phyloP scores from a whole-genome alignment of 2,113 vertebrate genomes.

The Atractosteus spatula region DNA sequence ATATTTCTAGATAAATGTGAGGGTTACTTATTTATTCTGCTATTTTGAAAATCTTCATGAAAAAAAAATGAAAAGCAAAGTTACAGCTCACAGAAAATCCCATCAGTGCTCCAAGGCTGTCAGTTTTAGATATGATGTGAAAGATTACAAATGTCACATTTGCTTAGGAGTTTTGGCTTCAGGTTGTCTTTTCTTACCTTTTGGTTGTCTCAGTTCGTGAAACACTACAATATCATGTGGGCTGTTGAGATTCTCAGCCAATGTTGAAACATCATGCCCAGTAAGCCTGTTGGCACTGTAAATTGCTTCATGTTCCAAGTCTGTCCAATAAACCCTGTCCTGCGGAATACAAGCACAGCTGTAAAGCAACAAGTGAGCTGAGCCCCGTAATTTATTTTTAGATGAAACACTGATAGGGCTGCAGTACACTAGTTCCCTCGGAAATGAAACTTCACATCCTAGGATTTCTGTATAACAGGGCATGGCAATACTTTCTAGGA shows the following conservation, averaged over 20 bases:
- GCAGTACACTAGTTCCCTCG: neutral
- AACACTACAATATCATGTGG: conserved; percentile 93
- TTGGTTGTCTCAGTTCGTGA: conserved; percentile 90
- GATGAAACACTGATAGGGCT: neutral
- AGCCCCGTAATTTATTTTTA: too few species aligned
- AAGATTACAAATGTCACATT: conserved; percentile 2
- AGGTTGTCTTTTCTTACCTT: conserved; percentile 63
- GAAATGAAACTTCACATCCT: neutral
- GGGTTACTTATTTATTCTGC: too few species aligned
- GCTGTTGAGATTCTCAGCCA: conserved; percentile 92
- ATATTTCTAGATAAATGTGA: too few species aligned
- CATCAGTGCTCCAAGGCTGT: neutral
- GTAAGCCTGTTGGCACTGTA: conserved; percentile 91
- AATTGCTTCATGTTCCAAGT: conserved; percentile 90
- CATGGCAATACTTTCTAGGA: neutral
- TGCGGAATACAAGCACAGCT: conserved; percentile 45
- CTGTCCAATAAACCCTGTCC: conserved; percentile 96
- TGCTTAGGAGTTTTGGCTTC: neutral
- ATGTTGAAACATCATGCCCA: conserved; percentile 74
- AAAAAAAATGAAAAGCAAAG: too few species aligned
- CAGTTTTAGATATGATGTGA: neutral
- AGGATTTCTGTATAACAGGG: conserved; percentile 12
- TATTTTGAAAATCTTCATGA: too few species aligned
- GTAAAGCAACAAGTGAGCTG: neutral
- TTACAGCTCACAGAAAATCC: too few species aligned